Conservation (phyloP, 1,140 invertebrate genomes). For the Panulirus ornatus region DNA sequence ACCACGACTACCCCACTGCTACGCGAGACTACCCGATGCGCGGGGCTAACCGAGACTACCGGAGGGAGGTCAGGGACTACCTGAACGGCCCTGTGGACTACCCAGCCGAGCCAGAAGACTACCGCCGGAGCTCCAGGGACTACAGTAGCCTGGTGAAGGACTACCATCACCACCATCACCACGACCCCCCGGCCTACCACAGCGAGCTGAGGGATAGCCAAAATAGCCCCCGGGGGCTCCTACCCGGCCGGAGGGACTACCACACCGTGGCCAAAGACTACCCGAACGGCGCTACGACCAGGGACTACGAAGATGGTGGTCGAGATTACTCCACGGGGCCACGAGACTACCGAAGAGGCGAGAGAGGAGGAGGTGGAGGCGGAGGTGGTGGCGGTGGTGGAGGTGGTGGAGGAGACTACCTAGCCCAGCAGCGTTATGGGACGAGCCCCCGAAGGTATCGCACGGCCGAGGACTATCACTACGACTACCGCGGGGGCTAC, state of each 20-base stretch:
- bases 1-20: constrained; percentile 59
- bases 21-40: constrained; percentile 52
- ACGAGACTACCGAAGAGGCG: background rate
- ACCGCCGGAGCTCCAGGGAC: background rate
- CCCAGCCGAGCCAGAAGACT: background rate
- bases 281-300: constrained; percentile 18
- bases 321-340: constrained; percentile 27
- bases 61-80: background rate
- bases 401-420: background rate
- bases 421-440: constrained; percentile 22
- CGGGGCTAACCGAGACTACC: constrained; percentile 30
- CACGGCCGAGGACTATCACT: constrained; percentile 72
- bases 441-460: constrained; percentile 60
- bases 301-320: constrained; percentile 30
- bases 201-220: background rate
- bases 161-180: background rate
- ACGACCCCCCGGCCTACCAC: constrained; percentile 16
- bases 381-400: background rate
- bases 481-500: constrained; percentile 74
- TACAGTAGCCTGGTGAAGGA: background rate
- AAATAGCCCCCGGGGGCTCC: background rate
- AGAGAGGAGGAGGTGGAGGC: background rate
- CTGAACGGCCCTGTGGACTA: constrained; percentile 15
- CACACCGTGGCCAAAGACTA: constrained; percentile 9
- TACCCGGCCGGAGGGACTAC: constrained; percentile 6